Percentiles rank a stretch among this genome's conserved stretches.
phyloP scores from a whole-genome alignment of 2,797 vertebrate genomes.

The Sebastes glaucus region DNA sequence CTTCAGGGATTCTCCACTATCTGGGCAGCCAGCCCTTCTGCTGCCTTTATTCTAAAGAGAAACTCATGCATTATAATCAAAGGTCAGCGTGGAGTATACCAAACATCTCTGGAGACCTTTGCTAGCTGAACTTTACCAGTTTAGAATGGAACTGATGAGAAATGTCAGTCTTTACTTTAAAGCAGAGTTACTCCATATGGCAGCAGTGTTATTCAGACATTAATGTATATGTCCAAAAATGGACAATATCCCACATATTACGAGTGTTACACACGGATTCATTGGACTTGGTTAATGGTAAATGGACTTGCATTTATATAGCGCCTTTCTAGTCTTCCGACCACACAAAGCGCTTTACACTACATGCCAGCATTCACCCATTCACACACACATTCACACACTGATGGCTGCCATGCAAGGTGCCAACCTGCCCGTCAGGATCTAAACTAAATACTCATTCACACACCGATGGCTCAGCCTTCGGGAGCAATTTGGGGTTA shows the following conservation, averaged over 20 bases:
- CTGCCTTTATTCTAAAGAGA: conserved; percentile 8
- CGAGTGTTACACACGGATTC: too few species aligned
- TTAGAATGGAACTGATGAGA: neutral
- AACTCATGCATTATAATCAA: neutral
- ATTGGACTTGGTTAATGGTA: too few species aligned
- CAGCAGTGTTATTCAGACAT: neutral
- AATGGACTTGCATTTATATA: too few species aligned
- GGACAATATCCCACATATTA: neutral
- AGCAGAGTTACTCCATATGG: neutral
- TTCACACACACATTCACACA: too few species aligned
- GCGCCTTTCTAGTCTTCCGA: too few species aligned
- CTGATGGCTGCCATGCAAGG: too few species aligned
- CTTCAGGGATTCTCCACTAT: neutral
- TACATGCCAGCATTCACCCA: too few species aligned
- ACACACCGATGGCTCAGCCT: too few species aligned
- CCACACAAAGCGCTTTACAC: too few species aligned
- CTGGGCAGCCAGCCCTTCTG: neutral
- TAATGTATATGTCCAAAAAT: neutral
- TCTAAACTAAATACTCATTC: too few species aligned
- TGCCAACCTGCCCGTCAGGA: too few species aligned
- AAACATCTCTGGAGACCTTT: neutral
- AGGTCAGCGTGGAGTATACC: neutral
- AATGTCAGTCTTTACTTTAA: neutral
- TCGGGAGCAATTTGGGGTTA: too few species aligned
- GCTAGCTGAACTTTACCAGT: neutral